These are phyloP conservation scores for Chanos chanos DNA, from an alignment of 2,797 vertebrate species.

Conservation along the genomic window DNA sequence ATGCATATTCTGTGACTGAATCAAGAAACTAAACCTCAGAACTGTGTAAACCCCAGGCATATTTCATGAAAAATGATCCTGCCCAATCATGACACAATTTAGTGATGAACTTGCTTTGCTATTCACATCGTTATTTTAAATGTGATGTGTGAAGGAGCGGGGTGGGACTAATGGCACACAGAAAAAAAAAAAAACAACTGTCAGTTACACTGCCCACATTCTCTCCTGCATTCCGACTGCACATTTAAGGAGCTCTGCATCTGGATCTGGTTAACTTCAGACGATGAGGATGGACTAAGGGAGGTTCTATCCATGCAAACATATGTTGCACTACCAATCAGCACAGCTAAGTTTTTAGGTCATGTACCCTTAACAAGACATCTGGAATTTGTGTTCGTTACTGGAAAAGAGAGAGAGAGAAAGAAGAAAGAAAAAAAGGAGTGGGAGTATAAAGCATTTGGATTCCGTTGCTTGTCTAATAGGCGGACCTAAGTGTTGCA, in stretches of 20 bases:
- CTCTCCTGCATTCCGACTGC: conserved; percentile 14
- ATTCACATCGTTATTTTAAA: too few species aligned
- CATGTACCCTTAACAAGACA: too few species aligned
- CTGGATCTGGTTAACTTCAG: conserved; percentile 49
- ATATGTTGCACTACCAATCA: not conserved
- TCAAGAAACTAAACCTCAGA: too few species aligned
- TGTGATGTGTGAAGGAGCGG: too few species aligned
- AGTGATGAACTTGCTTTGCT: too few species aligned
- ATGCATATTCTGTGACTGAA: not conserved
- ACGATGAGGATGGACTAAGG: not conserved
- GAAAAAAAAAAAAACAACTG: not conserved
- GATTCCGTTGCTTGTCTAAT: conserved; percentile 2
- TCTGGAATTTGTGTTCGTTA: conserved; percentile 20
- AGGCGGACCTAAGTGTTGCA: not conserved
- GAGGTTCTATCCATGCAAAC: not conserved
- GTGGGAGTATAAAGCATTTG: not conserved
- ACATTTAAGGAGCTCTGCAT: conserved; percentile 31
- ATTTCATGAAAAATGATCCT: too few species aligned
- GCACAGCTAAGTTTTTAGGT: not conserved
- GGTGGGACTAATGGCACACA: too few species aligned
- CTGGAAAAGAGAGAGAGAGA: not conserved
- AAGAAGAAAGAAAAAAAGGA: conserved; percentile 19
- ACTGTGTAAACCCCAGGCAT: too few species aligned
- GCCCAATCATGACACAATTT: too few species aligned
- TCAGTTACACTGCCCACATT: conserved; percentile 29